Percentiles rank a stretch among this genome's conserved stretches.
Evolutionary conservation across 2,888 invertebrate genomes (phyloP).

Genomic region (Oligia strigilis): DNA sequence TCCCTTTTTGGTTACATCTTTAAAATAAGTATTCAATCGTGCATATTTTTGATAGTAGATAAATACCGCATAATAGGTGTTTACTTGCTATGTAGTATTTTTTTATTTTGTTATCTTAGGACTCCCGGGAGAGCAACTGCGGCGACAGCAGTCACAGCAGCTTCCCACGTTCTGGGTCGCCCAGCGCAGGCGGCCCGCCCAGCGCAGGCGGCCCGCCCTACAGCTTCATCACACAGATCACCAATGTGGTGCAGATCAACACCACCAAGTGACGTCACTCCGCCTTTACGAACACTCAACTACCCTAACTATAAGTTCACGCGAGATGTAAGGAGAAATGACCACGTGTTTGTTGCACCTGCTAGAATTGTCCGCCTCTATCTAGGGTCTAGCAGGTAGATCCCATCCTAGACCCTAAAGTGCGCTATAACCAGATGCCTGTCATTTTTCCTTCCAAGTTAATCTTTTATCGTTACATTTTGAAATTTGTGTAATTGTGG

Average conservation of each 20-base stretch:
- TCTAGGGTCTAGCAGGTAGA: slow-evolving; percentile 7
- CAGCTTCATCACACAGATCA: slow-evolving; percentile 62
- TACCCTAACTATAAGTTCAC: slow-evolving; percentile 25
- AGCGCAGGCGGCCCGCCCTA: slow-evolving; percentile 51
- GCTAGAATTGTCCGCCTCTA: neutral
- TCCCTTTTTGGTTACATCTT: neutral
- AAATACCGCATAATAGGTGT: neutral
- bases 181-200: slow-evolving; percentile 44
- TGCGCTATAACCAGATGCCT: neutral
- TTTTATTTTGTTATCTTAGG: slow-evolving; percentile 33
- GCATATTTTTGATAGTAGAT: neutral
- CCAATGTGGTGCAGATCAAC: slow-evolving; percentile 65
- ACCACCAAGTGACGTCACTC: slow-evolving; percentile 49
- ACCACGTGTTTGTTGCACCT: slow-evolving; percentile 7
- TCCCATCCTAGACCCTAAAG: neutral
- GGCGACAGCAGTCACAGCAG: slow-evolving; percentile 41
- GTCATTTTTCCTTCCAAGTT: slow-evolving; percentile 25
- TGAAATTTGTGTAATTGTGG: slow-evolving; percentile 24
- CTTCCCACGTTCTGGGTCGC: slow-evolving; percentile 48
- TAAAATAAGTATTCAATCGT: neutral
- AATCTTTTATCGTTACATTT: slow-evolving; percentile 19
- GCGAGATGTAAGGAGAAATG: slow-evolving; percentile 18
- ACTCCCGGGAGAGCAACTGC: slow-evolving; percentile 51
- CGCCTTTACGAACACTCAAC: slow-evolving; percentile 49
- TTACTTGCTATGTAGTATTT: neutral